Conservation (phyloP, 2,888 invertebrate species). For the Resseliella maxima region DNA sequence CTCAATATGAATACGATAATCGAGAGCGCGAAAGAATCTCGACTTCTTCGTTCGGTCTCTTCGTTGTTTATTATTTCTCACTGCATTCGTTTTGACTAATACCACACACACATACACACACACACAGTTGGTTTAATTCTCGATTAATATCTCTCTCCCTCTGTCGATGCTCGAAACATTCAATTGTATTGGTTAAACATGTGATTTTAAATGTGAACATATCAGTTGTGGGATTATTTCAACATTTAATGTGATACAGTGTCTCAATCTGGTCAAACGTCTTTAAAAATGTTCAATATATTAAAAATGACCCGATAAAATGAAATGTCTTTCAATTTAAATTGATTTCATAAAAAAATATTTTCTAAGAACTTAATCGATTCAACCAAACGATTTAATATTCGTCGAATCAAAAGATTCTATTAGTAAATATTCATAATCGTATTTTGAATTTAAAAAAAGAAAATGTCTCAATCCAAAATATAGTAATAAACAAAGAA, state of each 20-base stretch:
- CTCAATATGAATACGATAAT: background rate
- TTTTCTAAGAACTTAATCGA: too few species aligned
- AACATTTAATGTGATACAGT: background rate
- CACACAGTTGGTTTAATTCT: background rate
- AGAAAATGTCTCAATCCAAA: too few species aligned
- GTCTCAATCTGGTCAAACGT: background rate
- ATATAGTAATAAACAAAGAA: too few species aligned
- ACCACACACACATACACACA: too few species aligned
- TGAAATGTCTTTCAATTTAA: background rate
- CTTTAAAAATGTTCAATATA: background rate
- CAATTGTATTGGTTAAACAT: background rate
- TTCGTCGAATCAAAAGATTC: too few species aligned
- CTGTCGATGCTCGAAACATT: too few species aligned
- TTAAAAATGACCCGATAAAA: too few species aligned
- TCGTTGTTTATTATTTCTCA: background rate
- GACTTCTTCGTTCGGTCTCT: background rate
- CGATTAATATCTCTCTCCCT: too few species aligned
- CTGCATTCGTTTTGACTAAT: background rate
- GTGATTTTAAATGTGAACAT: conserved; percentile 15
- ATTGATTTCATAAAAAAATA: background rate
- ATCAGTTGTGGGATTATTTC: background rate
- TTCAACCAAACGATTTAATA: too few species aligned
- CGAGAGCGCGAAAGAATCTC: conserved; percentile 32
- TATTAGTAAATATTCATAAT: too few species aligned
- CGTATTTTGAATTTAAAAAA: too few species aligned